These are phyloP conservation scores for Drosophila pectinifera DNA, from an alignment of 1,140 invertebrate genomes.

Conservation along the genomic window DNA sequence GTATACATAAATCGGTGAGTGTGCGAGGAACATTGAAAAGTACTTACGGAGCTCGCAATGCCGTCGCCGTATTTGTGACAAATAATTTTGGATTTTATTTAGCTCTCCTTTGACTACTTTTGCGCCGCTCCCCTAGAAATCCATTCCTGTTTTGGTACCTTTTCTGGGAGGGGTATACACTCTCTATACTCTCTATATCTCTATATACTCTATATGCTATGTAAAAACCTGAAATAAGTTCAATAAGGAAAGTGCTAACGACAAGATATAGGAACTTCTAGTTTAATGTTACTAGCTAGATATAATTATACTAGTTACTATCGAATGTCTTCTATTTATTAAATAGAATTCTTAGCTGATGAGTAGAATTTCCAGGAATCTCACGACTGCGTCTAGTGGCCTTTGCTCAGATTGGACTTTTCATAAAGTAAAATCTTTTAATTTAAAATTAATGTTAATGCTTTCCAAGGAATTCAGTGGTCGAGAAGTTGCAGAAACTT, in stretches of 20 bases:
- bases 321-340: no score
- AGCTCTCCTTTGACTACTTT: slow-evolving; percentile 13
- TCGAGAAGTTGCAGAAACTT: neutral
- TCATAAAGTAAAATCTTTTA: no score
- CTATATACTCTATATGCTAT: neutral
- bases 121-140: neutral
- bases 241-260: no score
- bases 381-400: no score
- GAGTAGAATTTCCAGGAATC: no score
- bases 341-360: no score
- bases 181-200: neutral
- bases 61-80: slow-evolving; percentile 28
- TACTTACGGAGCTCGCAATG: slow-evolving; percentile 44
- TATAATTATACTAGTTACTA: no score
- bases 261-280: no score
- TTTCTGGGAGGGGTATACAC: neutral
- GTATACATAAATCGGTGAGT: neutral
- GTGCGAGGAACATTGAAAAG: slow-evolving; percentile 53
- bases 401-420: no score
- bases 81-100: slow-evolving; percentile 40
- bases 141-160: neutral
- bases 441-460: no score
- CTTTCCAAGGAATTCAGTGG: no score
- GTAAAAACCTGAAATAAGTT: neutral
- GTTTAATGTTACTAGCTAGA: no score